Evolutionary conservation across 2,888 invertebrate genomes (phyloP), one percentile per base, ranked within the genome.

Genomic region (Acanthosoma haemorrhoidale): DNA sequence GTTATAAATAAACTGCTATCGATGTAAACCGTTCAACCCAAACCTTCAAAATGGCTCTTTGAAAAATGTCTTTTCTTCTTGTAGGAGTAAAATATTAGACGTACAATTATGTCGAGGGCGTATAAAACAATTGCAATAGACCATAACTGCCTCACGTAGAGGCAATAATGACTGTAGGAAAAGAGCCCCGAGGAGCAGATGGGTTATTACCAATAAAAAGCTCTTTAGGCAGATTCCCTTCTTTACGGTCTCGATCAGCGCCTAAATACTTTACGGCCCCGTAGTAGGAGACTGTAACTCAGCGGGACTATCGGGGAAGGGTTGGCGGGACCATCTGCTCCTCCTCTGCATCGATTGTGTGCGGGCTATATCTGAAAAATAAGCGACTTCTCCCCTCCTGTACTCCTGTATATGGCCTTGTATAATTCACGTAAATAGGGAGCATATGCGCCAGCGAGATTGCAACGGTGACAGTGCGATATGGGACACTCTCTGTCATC

Each of bases 381-480:
- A 51, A 25, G 13, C 51, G 25, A 8, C 25, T n/a, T 8, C 25
- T 25, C 51, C n/a, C 5, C 13, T 32, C 32, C 5, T 6, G 32
- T 9, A 32, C 2, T n/a, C 51, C 39, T 64, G 39, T 64, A 64
- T 64, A 64, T 64, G 29, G 39, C 64, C 38, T 25, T 64, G 39
- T 64, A 64, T 64, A 64, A 64, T 64, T 64, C 64, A 64, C 15
- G 64, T 64, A 64, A 64, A 64, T 64, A 64, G 64, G 11, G 16
- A 15, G 31, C 64, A 64, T 38, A 15, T 38, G 39, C 31, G 21
- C 15, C 38, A 11, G 8, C 25, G 5, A 51, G 51, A 51, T 51
- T 51, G 51, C 9, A 18, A n/a, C 51, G 51, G n/a, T n/a, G 51
- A 51, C 51, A 51, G 51, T 51, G 51, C 51, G 29, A n/a, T 51